These are phyloP conservation scores for Cyanoderma ruficeps DNA, from an alignment of 2,113 vertebrate genomes.

Conservation along the genomic window DNA sequence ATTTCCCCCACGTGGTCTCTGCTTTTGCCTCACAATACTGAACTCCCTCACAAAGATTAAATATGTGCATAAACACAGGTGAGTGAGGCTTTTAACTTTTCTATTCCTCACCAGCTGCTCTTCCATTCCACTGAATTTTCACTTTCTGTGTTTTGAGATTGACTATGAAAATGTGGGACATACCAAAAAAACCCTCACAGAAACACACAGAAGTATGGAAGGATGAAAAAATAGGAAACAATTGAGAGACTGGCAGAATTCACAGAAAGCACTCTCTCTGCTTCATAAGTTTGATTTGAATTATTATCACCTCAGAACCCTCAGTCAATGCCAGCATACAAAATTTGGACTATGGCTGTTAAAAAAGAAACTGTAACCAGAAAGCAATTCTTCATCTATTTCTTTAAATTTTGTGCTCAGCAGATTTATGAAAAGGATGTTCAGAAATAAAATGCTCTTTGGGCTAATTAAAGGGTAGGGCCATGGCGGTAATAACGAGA, in stretches of 20 bases:
- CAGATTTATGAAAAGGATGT: not conserved
- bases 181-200: not conserved
- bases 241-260: not conserved
- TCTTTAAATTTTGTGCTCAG: not conserved
- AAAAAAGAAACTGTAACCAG: not conserved
- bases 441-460: not conserved
- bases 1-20: not conserved
- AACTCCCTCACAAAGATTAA: not conserved
- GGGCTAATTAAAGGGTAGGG: not conserved
- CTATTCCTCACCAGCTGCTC: not conserved
- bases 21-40: not conserved
- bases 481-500: not conserved
- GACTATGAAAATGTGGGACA: not conserved
- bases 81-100: not conserved
- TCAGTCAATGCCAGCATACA: not conserved
- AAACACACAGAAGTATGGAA: not conserved
- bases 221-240: not conserved
- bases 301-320: not conserved
- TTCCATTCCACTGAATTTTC: not conserved
- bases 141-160: not conserved
- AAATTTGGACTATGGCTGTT: slow-evolving; percentile 6
- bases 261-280: not conserved
- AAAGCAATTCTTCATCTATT: not conserved
- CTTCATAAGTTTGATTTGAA: slow-evolving; percentile 20
- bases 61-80: not conserved